Base-by-base conservation (phyloP, 2,888 invertebrate genomes). In the Adelphocoris suturalis region DNA sequence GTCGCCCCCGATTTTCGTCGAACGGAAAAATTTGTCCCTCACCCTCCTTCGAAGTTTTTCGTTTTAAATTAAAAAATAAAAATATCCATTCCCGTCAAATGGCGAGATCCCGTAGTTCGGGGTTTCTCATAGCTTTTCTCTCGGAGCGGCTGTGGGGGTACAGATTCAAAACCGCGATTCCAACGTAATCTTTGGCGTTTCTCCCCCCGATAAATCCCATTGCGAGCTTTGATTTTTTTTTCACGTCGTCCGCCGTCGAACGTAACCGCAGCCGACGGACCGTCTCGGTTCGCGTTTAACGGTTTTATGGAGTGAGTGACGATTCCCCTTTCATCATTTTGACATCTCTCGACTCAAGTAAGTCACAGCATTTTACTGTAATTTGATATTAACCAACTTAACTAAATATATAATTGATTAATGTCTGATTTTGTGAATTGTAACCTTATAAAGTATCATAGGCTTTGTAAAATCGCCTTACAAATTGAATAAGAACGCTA, bases 101-200 rank as follows among this genome's bases (percentile, higher is more conserved):
- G 78, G 78, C 78, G 78, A 80, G 46, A 47, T 47, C 16, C 47
- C n/a, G 37, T 80, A 9, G 37, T 47, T 80, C 78, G 78, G 78
- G 16, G 0, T 80, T 80, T 80, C 46, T 80, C 78, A 14, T 80
- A 16, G 46, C n/a, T 80, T 80, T 80, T 46, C 47, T 47, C 47
- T 80, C 78, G 46, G 47, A 80, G 37, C 78, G 47, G 19, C 28
- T 80, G 37, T 47, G 78, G 47, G 16, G 78, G 46, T 80, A 28
- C 46, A 37, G 78, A 47, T 80, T 80, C 78, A 80, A 80, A 76
- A 80, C 14, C 46, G 37, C 78, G 78, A 28, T 28, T 27, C 46
- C 61, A 19, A 16, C 78, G 78, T 28, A 28, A 46, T 47, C 19
- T 80, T 46, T 4, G 16, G 37, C 46, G 16, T 3, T 37, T 46